Evolutionary conservation across 2,113 vertebrate species (phyloP), one percentile per base, ranked within the genome.

Genomic region (Myotis lucifugus): DNA sequence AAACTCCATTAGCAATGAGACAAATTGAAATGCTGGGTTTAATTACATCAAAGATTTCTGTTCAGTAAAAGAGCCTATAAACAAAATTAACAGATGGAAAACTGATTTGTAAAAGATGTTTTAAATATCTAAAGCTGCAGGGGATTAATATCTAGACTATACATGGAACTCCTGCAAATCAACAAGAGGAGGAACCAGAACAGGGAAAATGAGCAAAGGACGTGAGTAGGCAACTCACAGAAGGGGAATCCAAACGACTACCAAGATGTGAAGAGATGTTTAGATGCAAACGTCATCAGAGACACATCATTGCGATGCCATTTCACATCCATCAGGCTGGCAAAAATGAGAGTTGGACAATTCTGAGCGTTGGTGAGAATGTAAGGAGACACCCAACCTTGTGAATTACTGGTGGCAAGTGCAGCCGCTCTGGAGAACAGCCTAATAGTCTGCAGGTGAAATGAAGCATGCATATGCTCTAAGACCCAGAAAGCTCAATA

Each of bases 31-130:
- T 50, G 40, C 67, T 25, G 14, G n/a, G 5, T 66, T 79, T 88
- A 42, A 72, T 79, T 23, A 46, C 46, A 85, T 25, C 52, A 48
- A 89, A 72, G 7, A 42, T 56, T 95, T 86, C 52, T 93, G 67
- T 29, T 93, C 40, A 10, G 4, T 12, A 19, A 69, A 76, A n/a
- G 40, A 52, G 42, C 10, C 50, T 48, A 10, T 13, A 61, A 64
- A 84, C 46, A 88, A 72, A 83, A 93, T 86, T 66, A 82, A 84
- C 40, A 34, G 18, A 64, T 46, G 46, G 61, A 37, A 83, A 93
- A 72, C 15, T 56, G 64, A 67, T n/a, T n/a, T n/a, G 32, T n/a
- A 67, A 67, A 67, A n/a, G 64, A 67, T 67, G 64, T 67, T 67
- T n/a, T 32, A 7, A n/a, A 67, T 32, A 32, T 32, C 29, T 66